Base-by-base conservation (phyloP, 2,113 vertebrate species). In the Terrapene triunguis region DNA sequence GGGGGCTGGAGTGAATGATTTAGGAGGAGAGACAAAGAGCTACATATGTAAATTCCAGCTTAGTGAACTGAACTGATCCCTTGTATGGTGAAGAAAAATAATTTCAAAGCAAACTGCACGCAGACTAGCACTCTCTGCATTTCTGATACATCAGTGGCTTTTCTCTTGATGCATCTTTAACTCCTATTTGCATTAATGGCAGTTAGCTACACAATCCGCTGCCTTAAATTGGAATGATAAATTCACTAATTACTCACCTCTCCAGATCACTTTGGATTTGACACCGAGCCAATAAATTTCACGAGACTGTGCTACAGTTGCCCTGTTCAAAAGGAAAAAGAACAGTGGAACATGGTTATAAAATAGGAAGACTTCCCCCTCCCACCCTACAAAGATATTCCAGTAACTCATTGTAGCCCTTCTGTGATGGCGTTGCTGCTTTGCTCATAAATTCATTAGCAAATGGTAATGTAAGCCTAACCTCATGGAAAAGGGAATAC, bases 271-370 rank as follows among this genome's bases (percentile, higher is more conserved):
- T 32, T 80, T 87, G 21, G 98, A 98, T 87, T 53, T 91, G 42
- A 98, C 74, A 10, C 95, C 92, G 44, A 98, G 88, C 98, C 98
- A 98, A 82, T 97, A 98, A n/a, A 96, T 79, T 10, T 88, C 82
- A 44, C 22, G 84, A 7, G 95, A 82, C 47, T 96, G 82, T 9
- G 95, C 97, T 35, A 98, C 93, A 2, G 97, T 98, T 47, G 97
- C 98, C 38, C 98, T 98, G 89, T 42, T 80, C 54, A 29, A 59
- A 42, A 55, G 55, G 25, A 44, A 42, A 81, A 10, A 55, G 57
- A 29, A 27, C 2, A 47, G 24, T 14, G 24, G 27, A 44, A 44
- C 17, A 17, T 42, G 21, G 24, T 44, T 76, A 76, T 29, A 82
- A 50, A 55, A 82, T 38, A 13, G 32, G 80, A 38, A 25, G 35